These are phyloP conservation scores for Limnothrissa miodon DNA, from an alignment of 2,113 vertebrate genomes.

Conservation along the genomic window DNA sequence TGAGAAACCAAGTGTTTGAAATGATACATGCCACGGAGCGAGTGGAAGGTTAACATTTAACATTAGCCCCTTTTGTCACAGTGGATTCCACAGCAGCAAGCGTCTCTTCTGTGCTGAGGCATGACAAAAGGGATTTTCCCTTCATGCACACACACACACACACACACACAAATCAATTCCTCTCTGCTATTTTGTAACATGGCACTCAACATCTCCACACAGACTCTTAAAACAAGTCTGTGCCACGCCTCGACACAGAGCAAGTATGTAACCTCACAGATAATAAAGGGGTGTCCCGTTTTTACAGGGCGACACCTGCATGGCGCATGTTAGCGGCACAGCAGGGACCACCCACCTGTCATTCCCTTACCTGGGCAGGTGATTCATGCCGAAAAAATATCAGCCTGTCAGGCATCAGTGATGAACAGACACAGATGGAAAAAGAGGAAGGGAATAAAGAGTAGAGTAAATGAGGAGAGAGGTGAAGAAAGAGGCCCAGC, in stretches of 20 bases:
- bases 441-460: background rate
- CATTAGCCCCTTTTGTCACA: background rate
- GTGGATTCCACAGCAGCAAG: background rate
- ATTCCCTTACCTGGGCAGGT: background rate
- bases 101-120: background rate
- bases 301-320: background rate
- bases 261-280: background rate
- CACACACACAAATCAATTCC: background rate
- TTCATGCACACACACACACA: slow-evolving; percentile 14
- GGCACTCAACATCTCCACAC: background rate
- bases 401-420: background rate
- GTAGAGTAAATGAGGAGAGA: background rate
- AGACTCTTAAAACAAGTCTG: background rate
- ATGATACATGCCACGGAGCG: background rate
- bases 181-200: background rate
- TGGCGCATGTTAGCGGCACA: background rate
- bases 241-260: background rate
- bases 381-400: slow-evolving; percentile 8
- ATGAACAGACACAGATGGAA: background rate
- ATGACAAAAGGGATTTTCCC: slow-evolving; percentile 8
- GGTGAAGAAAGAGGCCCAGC: background rate
- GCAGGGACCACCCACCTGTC: background rate
- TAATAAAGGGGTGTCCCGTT: background rate
- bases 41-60: background rate
- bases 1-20: background rate